These are phyloP conservation scores for Coelopa frigida DNA, from an alignment of 1,140 invertebrate species.

Conservation along the genomic window DNA sequence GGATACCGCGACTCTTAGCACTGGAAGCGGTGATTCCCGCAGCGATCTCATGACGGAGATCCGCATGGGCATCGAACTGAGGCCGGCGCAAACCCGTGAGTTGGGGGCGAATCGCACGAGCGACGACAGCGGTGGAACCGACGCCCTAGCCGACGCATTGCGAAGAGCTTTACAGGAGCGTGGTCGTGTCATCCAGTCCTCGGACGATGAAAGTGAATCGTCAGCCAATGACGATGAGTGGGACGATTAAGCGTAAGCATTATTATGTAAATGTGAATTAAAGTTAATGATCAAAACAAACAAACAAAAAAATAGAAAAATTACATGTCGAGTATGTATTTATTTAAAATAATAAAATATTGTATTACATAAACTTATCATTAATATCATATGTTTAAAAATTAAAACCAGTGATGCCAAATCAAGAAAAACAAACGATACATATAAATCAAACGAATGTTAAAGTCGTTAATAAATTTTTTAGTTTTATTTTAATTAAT, in stretches of 20 bases:
- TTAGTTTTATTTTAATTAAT: too few relatives aligned
- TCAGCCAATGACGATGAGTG: slow-evolving; percentile 42
- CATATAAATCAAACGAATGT: too few relatives aligned
- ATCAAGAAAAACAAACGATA: too few relatives aligned
- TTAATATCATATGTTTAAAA: too few relatives aligned
- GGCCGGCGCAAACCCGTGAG: slow-evolving; percentile 48
- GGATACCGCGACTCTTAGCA: slow-evolving; percentile 46
- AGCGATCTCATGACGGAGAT: slow-evolving; percentile 74
- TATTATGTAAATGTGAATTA: neutral
- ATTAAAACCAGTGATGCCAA: too few relatives aligned
- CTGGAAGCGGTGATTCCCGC: slow-evolving; percentile 48
- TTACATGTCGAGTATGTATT: too few relatives aligned
- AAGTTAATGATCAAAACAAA: neutral
- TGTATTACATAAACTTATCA: too few relatives aligned
- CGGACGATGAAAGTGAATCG: slow-evolving; percentile 35
- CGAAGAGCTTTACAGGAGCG: slow-evolving; percentile 33
- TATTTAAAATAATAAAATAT: too few relatives aligned
- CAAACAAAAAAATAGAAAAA: neutral
- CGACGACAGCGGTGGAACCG: slow-evolving; percentile 28
- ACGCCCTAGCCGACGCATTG: slow-evolving; percentile 40
- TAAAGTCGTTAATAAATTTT: too few relatives aligned
- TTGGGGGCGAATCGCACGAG: slow-evolving; percentile 27
- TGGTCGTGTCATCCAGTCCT: slow-evolving; percentile 33
- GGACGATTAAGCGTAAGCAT: slow-evolving; percentile 22
- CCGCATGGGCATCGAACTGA: slow-evolving; percentile 66